A percentile compares a stretch with the other conserved stretches of the same genome.
Evolutionary conservation across 2,888 invertebrate species (phyloP).

Genomic region (Acrocyrtus sp.): DNA sequence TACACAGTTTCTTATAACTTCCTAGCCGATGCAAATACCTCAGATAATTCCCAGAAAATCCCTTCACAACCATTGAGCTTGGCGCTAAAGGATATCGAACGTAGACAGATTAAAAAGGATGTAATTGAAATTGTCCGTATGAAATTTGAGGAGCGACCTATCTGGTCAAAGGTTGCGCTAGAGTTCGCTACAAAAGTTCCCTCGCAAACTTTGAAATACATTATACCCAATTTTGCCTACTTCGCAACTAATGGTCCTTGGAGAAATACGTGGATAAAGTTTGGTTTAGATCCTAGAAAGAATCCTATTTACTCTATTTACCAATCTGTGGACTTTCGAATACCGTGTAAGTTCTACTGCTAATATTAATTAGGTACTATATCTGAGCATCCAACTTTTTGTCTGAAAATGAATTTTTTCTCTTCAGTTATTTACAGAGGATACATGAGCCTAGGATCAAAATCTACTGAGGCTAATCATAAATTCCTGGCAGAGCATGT

Average conservation of each 20-base stretch:
- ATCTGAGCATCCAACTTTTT: not conserved
- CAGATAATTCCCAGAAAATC: slow-evolving; percentile 33
- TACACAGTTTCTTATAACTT: slow-evolving; percentile 52
- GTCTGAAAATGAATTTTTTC: not conserved
- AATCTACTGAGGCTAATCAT: slow-evolving; percentile 69
- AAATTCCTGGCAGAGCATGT: slow-evolving; percentile 77
- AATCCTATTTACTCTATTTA: slow-evolving; percentile 82
- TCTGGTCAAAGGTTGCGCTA: slow-evolving; percentile 88
- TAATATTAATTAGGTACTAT: not conserved
- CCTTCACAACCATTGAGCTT: slow-evolving; percentile 49
- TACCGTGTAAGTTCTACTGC: slow-evolving; percentile 53
- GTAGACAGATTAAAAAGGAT: slow-evolving; percentile 47
- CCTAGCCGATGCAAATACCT: slow-evolving; percentile 12
- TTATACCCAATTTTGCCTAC: slow-evolving; percentile 86
- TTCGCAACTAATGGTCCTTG: slow-evolving; percentile 92
- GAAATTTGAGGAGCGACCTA: slow-evolving; percentile 84
- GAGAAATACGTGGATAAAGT: slow-evolving; percentile 88
- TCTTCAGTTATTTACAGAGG: slow-evolving; percentile 41
- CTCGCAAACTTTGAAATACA: slow-evolving; percentile 75
- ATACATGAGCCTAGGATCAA: slow-evolving; percentile 58
- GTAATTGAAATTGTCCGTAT: slow-evolving; percentile 47
- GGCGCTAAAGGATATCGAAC: slow-evolving; percentile 54
- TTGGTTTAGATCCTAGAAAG: slow-evolving; percentile 91
- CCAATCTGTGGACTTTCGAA: slow-evolving; percentile 87
- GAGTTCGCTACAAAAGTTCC: slow-evolving; percentile 74